Evolutionary conservation across 2,113 vertebrate genomes (phyloP).

Genomic region (Salvelinus fontinalis): DNA sequence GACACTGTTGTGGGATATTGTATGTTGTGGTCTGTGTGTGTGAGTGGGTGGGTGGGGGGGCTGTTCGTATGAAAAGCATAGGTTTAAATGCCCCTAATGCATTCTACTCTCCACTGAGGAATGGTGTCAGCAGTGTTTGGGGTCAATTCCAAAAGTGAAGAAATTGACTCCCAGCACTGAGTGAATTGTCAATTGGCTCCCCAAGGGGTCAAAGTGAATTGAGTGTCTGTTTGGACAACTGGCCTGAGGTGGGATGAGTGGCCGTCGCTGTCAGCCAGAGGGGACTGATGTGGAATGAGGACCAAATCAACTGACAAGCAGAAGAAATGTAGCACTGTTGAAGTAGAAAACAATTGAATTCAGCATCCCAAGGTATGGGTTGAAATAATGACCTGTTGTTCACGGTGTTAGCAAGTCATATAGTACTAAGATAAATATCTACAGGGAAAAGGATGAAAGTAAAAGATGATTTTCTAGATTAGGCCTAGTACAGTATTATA

Average conservation of each 20-base stretch:
- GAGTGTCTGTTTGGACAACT: conserved; percentile 67
- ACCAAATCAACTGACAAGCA: conserved; percentile 45
- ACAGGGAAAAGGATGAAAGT: neutral
- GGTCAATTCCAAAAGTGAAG: conserved; percentile 66
- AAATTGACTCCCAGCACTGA: conserved; percentile 68
- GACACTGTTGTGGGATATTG: neutral
- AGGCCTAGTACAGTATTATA: neutral
- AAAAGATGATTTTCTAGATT: neutral
- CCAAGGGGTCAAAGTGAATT: conserved; percentile 64
- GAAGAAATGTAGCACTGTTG: conserved; percentile 29
- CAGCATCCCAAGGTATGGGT: conserved; percentile 46
- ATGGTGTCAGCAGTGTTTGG: conserved; percentile 54
- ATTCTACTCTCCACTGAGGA: conserved; percentile 39
- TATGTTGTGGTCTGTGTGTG: neutral
- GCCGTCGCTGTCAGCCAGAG: conserved; percentile 43
- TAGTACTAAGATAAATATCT: neutral
- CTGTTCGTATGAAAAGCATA: neutral
- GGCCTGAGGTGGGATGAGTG: conserved; percentile 59
- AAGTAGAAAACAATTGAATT: conserved; percentile 52
- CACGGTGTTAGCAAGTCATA: conserved; percentile 32
- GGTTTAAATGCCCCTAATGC: conserved; percentile 8
- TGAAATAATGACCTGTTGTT: conserved; percentile 53
- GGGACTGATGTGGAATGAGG: conserved; percentile 38
- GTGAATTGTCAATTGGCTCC: conserved; percentile 67
- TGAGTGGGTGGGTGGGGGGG: neutral